Evolutionary conservation across 2,797 vertebrate species (phyloP).

Genomic region (Coluber constrictor): DNA sequence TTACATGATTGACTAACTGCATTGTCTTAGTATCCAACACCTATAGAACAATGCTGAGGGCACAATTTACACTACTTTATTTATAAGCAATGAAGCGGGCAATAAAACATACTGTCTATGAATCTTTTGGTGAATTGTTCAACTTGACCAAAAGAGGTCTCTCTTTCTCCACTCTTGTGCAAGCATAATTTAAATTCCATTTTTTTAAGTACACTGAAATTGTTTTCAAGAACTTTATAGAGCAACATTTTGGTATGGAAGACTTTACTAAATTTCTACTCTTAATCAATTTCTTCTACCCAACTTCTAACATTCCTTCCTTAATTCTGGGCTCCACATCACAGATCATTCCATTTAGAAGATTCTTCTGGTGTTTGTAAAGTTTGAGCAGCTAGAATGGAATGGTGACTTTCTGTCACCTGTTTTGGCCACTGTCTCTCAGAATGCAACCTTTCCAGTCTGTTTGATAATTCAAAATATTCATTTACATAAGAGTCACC

Average conservation of each 20-base stretch:
- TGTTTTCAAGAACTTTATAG: not conserved
- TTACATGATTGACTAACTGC: not conserved
- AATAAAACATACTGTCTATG: not conserved
- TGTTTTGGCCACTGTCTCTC: not conserved
- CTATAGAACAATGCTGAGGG: not conserved
- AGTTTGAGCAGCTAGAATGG: not conserved
- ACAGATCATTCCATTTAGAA: not conserved
- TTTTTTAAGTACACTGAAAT: not conserved
- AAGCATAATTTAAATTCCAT: not conserved
- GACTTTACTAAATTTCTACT: not conserved
- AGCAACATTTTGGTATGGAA: not conserved
- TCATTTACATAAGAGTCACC: not conserved
- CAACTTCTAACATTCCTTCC: not conserved
- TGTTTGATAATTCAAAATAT: not conserved
- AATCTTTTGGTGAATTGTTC: not conserved
- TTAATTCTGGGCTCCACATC: not conserved
- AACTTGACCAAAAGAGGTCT: constrained; percentile 14
- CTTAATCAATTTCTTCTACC: not conserved
- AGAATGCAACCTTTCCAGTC: not conserved
- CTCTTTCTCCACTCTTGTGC: not conserved
- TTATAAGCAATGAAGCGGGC: not conserved
- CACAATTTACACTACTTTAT: not conserved
- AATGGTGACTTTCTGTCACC: not conserved
- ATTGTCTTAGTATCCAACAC: not conserved
- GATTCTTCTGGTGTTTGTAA: too few relatives aligned